Evolutionary conservation across 2,113 vertebrate genomes (phyloP).

Genomic region (Scopus umbretta): DNA sequence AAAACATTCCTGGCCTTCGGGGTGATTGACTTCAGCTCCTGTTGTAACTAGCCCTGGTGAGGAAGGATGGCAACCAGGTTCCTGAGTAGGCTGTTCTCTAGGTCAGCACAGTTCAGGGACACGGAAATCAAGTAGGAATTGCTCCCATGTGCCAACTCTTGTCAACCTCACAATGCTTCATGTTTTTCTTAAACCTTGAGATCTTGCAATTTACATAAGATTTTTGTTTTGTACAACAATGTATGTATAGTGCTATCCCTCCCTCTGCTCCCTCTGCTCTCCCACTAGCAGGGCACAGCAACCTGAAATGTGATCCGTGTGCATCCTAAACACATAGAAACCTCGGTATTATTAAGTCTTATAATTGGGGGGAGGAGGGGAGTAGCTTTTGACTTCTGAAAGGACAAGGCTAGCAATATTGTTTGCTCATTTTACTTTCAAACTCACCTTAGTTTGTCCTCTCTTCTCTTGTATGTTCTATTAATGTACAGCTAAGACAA

Average conservation of each 20-base stretch:
- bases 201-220: neutral
- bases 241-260: neutral
- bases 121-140: neutral
- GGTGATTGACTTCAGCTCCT: neutral
- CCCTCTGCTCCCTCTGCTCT: neutral
- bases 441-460: conserved; percentile 57
- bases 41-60: neutral
- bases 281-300: conserved; percentile 16
- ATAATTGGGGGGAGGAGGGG: conserved; percentile 13
- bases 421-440: conserved; percentile 50
- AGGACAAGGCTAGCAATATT: conserved; percentile 41
- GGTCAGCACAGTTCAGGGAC: conserved; percentile 1
- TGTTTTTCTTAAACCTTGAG: neutral
- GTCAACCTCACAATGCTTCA: neutral
- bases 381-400: conserved; percentile 39
- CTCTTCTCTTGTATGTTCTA: conserved; percentile 20
- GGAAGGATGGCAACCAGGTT: conserved; percentile 26
- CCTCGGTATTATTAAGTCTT: neutral
- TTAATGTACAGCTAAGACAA: conserved; percentile 36
- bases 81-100: neutral
- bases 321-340: conserved; percentile 34
- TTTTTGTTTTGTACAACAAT: neutral
- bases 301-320: conserved; percentile 24
- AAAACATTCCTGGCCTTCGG: neutral
- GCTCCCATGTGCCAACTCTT: neutral